Percentiles rank a stretch among this genome's conserved stretches.
Conservation (phyloP, 2,113 vertebrate species). For the Numenius arquata region DNA sequence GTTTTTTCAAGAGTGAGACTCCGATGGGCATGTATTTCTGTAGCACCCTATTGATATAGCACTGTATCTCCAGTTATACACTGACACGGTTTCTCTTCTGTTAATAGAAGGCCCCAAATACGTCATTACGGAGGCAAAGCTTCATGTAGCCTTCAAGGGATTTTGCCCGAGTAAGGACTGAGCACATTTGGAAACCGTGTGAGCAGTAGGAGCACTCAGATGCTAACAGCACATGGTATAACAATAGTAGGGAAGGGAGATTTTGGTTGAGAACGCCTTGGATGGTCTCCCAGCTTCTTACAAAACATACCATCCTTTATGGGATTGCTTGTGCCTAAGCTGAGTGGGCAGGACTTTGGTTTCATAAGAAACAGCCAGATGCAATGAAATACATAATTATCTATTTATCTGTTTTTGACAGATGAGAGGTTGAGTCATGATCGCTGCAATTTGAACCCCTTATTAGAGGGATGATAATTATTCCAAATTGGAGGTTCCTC, state of each 20-base stretch:
- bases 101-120: not conserved
- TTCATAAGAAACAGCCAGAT: not conserved
- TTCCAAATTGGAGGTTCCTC: not conserved
- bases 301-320: not conserved
- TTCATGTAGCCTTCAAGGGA: not conserved
- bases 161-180: not conserved
- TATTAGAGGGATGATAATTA: not conserved
- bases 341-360: not conserved
- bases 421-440: not conserved
- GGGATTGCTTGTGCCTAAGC: not conserved
- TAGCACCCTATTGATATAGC: not conserved
- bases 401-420: not conserved
- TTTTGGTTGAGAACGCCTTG: not conserved
- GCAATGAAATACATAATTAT: not conserved
- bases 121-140: not conserved
- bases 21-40: not conserved
- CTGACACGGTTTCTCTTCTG: not conserved
- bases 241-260: not conserved
- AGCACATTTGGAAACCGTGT: not conserved
- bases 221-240: not conserved
- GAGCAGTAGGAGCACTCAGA: not conserved
- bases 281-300: not conserved
- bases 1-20: not conserved
- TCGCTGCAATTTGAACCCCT: not conserved
- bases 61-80: not conserved